These are phyloP conservation scores for Tethya wilhelma DNA, from an alignment of 37 sponge, comb jelly and placozoan genomes.

Conservation along the genomic window DNA sequence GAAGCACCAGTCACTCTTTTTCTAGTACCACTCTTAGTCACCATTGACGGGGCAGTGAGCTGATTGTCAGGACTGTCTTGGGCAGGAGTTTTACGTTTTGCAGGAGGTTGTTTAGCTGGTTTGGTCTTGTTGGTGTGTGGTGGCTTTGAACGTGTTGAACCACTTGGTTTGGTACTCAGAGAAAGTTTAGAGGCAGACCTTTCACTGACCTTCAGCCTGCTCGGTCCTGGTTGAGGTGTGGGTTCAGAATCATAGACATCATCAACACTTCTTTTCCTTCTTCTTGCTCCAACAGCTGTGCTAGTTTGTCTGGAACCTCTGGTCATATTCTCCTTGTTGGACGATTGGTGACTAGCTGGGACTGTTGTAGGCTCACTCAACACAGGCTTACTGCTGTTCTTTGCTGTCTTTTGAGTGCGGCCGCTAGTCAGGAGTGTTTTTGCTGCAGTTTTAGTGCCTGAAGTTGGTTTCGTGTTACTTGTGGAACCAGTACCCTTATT, in stretches of 20 bases:
- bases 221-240: background rate
- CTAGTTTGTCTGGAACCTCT: background rate
- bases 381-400: background rate
- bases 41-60: no score
- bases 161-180: no score
- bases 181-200: background rate
- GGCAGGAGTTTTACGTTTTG: no score
- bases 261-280: background rate
- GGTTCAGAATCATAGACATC: constrained; percentile 6
- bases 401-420: constrained; percentile 2
- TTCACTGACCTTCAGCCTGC: background rate
- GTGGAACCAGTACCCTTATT: no score
- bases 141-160: background rate
- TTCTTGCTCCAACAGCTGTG: background rate
- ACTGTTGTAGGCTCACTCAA: background rate
- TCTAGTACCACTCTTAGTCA: background rate
- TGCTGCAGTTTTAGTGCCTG: background rate
- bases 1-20: background rate
- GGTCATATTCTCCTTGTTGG: background rate
- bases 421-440: constrained; percentile 17
- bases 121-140: background rate
- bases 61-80: no score
- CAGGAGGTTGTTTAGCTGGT: background rate
- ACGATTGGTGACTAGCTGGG: background rate
- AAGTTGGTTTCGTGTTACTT: background rate